phyloP scores from a whole-genome alignment of 1,140 invertebrate genomes.

The Drosophila pectinifera region DNA sequence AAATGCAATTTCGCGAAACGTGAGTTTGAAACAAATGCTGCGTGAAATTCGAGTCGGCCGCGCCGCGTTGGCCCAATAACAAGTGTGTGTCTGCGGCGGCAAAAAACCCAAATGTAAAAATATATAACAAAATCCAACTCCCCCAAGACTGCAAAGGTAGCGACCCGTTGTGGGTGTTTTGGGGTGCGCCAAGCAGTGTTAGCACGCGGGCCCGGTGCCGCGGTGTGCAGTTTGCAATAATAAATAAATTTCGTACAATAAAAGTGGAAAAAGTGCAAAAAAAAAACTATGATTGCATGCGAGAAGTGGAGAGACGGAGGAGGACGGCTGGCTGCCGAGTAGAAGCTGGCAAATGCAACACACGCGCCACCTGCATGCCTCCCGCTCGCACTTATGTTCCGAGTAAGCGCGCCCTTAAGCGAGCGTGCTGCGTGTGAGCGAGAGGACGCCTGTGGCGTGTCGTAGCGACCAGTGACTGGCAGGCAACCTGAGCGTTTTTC shows the following conservation, averaged over 20 bases:
- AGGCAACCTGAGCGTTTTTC: conserved; percentile 56
- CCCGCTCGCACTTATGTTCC: conserved; percentile 56
- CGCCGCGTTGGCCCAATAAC: conserved; percentile 19
- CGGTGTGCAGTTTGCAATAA: conserved; percentile 65
- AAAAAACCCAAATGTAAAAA: conserved; percentile 75
- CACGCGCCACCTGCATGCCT: conserved; percentile 70
- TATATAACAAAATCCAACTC: conserved; percentile 70
- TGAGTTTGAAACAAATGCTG: conserved; percentile 49
- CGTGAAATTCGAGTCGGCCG: conserved; percentile 19
- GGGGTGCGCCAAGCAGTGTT: conserved; percentile 1
- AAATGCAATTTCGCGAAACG: conserved; percentile 63
- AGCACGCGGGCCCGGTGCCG: neutral
- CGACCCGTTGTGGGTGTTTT: conserved; percentile 37
- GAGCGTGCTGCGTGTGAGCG: conserved; percentile 59
- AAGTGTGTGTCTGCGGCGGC: conserved; percentile 76
- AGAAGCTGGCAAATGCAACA: conserved; percentile 64
- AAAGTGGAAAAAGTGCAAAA: conserved; percentile 77
- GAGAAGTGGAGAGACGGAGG: conserved; percentile 45
- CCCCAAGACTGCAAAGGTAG: conserved; percentile 57
- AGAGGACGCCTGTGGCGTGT: conserved; percentile 56
- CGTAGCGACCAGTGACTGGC: conserved; percentile 51
- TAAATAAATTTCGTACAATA: conserved; percentile 74
- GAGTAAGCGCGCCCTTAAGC: conserved; percentile 74
- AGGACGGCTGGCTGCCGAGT: conserved; percentile 41
- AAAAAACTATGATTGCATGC: conserved; percentile 65